These are phyloP conservation scores for Pseudopipra pipra DNA, from an alignment of 2,113 vertebrate species.

Conservation along the genomic window DNA sequence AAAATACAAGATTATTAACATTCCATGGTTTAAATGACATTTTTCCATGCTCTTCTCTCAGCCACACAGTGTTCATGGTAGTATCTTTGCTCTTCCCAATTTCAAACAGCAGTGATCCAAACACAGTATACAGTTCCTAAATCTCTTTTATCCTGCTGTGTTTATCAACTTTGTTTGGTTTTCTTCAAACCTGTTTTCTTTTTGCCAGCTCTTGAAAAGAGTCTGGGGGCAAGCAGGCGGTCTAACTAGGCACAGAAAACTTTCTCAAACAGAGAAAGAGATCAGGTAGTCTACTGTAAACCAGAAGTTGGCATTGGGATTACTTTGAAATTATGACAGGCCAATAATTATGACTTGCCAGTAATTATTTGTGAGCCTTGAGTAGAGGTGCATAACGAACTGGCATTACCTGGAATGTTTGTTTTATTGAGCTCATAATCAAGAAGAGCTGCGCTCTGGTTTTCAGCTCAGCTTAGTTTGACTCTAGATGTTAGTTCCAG, in stretches of 20 bases:
- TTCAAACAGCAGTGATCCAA: not conserved
- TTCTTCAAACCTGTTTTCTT: not conserved
- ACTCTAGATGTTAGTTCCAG: not conserved
- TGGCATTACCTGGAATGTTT: not conserved
- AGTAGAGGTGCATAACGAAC: not conserved
- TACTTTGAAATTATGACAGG: not conserved
- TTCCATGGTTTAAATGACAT: not conserved
- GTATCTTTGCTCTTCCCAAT: not conserved
- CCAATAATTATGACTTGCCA: not conserved
- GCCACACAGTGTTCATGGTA: rapidly evolving
- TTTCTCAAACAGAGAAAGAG: not conserved
- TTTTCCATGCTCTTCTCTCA: not conserved
- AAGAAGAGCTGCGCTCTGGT: not conserved
- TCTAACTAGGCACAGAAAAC: not conserved
- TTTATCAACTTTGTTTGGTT: not conserved
- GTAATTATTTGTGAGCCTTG: not conserved
- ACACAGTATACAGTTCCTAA: not conserved
- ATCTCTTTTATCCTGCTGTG: not conserved
- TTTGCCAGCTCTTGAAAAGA: not conserved
- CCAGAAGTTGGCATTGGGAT: not conserved
- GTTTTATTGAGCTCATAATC: not conserved
- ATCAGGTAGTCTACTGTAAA: not conserved
- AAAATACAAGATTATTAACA: not conserved
- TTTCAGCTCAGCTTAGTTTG: not conserved
- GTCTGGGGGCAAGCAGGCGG: not conserved